phyloP scores from a whole-genome alignment of 2,888 invertebrate species.

The Tanytarsus gracilentus region DNA sequence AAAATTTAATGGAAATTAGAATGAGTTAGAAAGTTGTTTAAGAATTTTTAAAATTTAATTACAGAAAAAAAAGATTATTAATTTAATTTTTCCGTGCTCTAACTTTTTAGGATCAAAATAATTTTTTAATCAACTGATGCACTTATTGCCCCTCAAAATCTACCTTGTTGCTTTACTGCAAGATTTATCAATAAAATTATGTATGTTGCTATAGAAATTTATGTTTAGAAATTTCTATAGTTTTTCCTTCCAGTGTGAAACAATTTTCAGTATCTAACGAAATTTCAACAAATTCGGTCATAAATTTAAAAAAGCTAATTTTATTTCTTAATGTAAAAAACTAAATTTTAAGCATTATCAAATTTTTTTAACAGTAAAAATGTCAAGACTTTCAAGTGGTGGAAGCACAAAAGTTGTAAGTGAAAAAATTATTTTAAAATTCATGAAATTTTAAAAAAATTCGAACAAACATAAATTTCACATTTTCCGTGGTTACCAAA shows the following conservation, averaged over 20 bases:
- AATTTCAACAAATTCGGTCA: background rate
- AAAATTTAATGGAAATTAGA: no score
- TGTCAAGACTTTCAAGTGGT: constrained; percentile 8
- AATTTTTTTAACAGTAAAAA: background rate
- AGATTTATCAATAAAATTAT: constrained; percentile 15
- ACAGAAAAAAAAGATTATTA: no score
- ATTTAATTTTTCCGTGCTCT: no score
- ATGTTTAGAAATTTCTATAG: constrained; percentile 16
- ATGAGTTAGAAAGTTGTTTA: no score
- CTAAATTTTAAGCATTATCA: background rate
- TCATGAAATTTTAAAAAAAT: constrained; percentile 5
- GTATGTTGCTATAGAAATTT: background rate
- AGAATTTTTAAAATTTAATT: no score
- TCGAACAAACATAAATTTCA: constrained; percentile 9
- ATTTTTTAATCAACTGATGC: no score
- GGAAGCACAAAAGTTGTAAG: constrained; percentile 7
- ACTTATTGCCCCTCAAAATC: no score
- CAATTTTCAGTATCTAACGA: background rate
- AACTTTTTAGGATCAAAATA: no score
- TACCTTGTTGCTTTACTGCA: constrained; percentile 15
- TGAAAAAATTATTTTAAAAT: background rate
- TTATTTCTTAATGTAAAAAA: background rate
- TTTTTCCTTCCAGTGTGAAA: background rate
- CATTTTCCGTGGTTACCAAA: constrained; percentile 4
- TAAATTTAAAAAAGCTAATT: background rate